These are phyloP conservation scores for Sorex maritimensis DNA, from an alignment of 2,797 vertebrate genomes.

Conservation along the genomic window DNA sequence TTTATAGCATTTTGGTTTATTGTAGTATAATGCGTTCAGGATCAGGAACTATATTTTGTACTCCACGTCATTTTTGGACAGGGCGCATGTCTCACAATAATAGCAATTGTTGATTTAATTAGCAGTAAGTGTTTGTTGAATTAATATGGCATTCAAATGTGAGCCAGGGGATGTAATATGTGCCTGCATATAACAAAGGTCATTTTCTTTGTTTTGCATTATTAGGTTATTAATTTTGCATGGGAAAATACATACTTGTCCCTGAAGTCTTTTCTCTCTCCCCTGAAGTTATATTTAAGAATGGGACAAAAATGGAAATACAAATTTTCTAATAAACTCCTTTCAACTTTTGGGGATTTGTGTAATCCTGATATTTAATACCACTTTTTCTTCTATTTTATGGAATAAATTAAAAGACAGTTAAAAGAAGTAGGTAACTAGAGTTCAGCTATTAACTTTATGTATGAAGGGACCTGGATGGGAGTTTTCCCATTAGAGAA, in stretches of 20 bases:
- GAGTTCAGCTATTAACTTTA: background rate
- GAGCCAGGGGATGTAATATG: background rate
- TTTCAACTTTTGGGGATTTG: background rate
- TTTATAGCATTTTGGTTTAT: background rate
- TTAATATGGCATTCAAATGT: background rate
- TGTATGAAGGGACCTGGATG: background rate
- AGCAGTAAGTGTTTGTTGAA: background rate
- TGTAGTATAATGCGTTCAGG: background rate
- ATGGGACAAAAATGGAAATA: background rate
- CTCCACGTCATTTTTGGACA: background rate
- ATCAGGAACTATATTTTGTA: background rate
- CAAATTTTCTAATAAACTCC: background rate
- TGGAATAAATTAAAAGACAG: background rate
- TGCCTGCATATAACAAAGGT: background rate
- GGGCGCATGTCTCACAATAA: background rate
- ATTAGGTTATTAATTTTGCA: background rate
- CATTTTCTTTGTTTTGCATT: background rate
- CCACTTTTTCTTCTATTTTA: background rate
- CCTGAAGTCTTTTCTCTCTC: no score
- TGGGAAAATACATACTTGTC: no score
- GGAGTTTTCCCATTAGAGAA: rapidly evolving
- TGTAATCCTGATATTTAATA: background rate
- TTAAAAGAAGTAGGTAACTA: background rate
- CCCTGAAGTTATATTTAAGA: conserved; percentile 1
- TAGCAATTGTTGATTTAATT: background rate